These are phyloP conservation scores for Strix occidentalis DNA, from an alignment of 2,797 vertebrate genomes.

Conservation along the genomic window DNA sequence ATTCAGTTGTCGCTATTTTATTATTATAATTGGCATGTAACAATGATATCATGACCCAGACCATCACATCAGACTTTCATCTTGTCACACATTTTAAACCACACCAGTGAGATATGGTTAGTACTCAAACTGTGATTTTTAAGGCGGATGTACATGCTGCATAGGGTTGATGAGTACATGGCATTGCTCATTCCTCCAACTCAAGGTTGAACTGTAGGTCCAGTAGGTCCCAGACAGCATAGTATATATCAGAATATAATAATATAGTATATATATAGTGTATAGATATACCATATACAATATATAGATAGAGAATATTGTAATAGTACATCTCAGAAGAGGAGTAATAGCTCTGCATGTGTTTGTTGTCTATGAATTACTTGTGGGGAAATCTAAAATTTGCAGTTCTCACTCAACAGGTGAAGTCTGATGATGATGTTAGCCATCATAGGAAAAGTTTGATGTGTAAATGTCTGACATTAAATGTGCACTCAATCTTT, in stretches of 20 bases:
- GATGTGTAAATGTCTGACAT: accelerated
- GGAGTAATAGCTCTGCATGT: background rate
- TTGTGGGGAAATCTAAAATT: background rate
- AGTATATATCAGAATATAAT: background rate
- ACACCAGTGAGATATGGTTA: accelerated
- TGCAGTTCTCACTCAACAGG: accelerated
- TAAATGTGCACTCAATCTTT: background rate
- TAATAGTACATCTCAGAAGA: background rate
- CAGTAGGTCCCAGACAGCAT: no score
- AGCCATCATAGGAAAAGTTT: background rate
- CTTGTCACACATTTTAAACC: background rate
- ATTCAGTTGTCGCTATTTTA: background rate
- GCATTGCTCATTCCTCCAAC: background rate
- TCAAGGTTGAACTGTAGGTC: background rate
- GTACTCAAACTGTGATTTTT: background rate
- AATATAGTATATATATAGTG: no score
- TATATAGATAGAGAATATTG: background rate
- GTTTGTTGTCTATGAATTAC: background rate
- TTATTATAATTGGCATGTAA: background rate
- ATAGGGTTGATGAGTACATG: no score
- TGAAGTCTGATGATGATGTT: background rate
- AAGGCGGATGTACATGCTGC: background rate
- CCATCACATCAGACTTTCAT: background rate
- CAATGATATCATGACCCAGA: background rate
- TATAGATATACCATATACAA: no score